Evolutionary conservation across 2,888 invertebrate genomes (phyloP), one percentile per base, ranked within the genome.

Genomic region (Brachyptera risi): DNA sequence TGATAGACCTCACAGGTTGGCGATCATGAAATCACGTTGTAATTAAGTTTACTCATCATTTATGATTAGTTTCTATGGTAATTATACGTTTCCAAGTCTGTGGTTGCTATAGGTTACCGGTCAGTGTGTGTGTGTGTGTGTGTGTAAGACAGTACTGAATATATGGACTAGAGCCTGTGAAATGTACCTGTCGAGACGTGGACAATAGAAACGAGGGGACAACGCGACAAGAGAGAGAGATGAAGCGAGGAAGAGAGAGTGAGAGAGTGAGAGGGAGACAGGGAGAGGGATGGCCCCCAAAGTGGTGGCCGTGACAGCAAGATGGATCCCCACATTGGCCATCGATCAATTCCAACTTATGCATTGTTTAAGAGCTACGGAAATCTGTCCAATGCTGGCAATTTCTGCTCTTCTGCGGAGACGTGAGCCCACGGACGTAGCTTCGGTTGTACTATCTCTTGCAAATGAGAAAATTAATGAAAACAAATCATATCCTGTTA

Each of bases 331-430:
- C 64, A 24, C 56, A 56, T 59, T 54, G 64, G 56, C 62, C 64
- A 64, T 64, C 64, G 64, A 64, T 64, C 64, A 64, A 60, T 38
- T 60, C 62, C 60, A 62, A 62, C 59, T 61, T 63, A 61, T 63
- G 64, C 64, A 64, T 64, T 64, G 64, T 64, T 64, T 64, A 64
- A 62, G 60, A 61, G 63, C 61, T 59, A 59, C 58, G 63, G 57
- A 63, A 63, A 63, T 63, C 60, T 63, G 63, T 63, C 62, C 56
- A 44, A 49, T 26, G 57, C 56, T 49, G 50, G 47, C 21, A 37
- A 21, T 23, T n/a, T 1, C 11, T 37, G 15, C 38, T 37, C 21
- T n/a, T 17, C 31, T 58, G n/a, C n/a, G 49, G 35, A 31, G n/a
- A n/a, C n/a, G n/a, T n/a, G n/a, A n/a, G n/a, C n/a, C n/a, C n/a